These are phyloP conservation scores for Tipula vernalis DNA, from an alignment of 2,888 invertebrate species.

Conservation along the genomic window DNA sequence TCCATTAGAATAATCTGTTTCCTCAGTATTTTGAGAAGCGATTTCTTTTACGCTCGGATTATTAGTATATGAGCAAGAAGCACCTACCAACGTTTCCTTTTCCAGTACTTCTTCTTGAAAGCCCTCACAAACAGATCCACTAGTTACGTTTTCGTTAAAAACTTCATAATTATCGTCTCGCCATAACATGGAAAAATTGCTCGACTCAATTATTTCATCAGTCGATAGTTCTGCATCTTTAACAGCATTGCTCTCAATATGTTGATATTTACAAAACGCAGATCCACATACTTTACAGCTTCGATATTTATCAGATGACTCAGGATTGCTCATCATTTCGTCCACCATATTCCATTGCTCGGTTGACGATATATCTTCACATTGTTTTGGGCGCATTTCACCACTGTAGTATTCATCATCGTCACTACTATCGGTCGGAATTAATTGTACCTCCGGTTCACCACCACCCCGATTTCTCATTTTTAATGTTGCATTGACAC, in stretches of 20 bases:
- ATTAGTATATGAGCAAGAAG: background rate
- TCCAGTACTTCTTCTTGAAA: background rate
- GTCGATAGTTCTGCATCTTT: background rate
- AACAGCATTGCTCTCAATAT: background rate
- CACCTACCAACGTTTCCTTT: background rate
- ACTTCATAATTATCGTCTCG: background rate
- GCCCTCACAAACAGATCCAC: background rate
- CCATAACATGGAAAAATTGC: background rate
- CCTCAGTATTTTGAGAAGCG: background rate
- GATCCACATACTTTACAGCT: background rate
- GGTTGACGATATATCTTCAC: background rate
- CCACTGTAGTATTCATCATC: background rate
- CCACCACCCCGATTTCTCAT: background rate
- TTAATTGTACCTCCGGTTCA: background rate
- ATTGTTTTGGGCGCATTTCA: background rate
- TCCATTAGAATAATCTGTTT: background rate
- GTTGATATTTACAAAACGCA: background rate
- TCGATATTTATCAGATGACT: background rate
- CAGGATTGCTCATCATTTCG: background rate
- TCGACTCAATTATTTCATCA: background rate
- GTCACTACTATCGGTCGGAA: background rate
- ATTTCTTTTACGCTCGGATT: background rate
- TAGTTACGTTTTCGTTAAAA: background rate
- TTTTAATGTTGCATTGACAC: conserved; percentile 25
- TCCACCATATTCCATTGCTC: background rate